Evolutionary conservation across 2,888 invertebrate species (phyloP), one percentile per base, ranked within the genome.

Genomic region (Fragum whitleyi): DNA sequence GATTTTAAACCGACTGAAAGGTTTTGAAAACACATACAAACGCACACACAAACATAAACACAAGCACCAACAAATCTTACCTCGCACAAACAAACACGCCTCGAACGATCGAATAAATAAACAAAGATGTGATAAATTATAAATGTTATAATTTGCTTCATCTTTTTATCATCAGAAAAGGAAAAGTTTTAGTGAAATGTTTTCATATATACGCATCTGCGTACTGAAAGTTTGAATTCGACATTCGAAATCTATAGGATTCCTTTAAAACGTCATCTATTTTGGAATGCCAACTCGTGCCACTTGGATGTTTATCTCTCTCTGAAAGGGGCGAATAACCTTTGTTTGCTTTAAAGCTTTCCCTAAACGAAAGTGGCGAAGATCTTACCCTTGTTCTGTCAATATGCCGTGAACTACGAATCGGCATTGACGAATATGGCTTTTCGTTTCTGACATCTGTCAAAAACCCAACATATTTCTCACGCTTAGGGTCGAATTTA

Each of bases 191-290:
- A n/a, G n/a, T 36, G 32, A 6, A 6, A 36, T 9, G 5, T 23
- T 21, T 23, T 62, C 28, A 62, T 7, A 62, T 62, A 16, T 62
- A 36, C 9, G 62, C 28, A 62, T 62, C 62, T 32, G 28, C 36
- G 21, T 28, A 62, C 28, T 14, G 23, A 36, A 62, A 62, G 32
- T 62, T 57, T 0, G 62, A n/a, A 28, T n/a, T 32, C 16, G 57
- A 57, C 57, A 62, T 19, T 19, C 62, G 32, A 7, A 36, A n/a
- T 62, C 36, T 23, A 62, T 62, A 32, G n/a, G 62, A 62, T 62
- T 62, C 62, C 7, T 16, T 62, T 16, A 62, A 32, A 28, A 62
- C 62, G 19, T 62, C 36, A 36, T 62, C 62, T n/a, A 62, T 32
- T 62, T 62, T 62, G 0, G 62, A 29, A 32, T 62, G 62, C 62